These are phyloP conservation scores for Porites lobata DNA, from an alignment of 92 coral and sea anemone species.

Conservation along the genomic window DNA sequence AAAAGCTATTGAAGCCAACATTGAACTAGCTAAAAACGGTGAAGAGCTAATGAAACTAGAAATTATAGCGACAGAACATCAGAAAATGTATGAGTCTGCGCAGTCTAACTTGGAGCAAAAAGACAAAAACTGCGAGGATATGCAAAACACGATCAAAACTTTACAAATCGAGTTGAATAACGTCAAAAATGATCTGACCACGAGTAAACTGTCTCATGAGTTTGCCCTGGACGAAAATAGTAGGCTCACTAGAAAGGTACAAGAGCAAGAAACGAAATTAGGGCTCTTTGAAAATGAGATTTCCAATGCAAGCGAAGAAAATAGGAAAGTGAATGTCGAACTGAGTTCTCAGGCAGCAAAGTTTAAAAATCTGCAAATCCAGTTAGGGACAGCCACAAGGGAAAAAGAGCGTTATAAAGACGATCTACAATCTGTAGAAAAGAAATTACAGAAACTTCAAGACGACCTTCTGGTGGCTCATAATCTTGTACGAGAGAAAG, in stretches of 20 bases:
- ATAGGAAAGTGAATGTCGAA: slow-evolving; percentile 73
- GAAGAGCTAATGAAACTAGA: slow-evolving; percentile 83
- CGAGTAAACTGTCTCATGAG: slow-evolving; percentile 80
- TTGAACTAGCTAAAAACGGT: slow-evolving; percentile 58
- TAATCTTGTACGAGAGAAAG: slow-evolving; percentile 87
- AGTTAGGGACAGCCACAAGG: slow-evolving; percentile 74
- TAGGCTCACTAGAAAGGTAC: slow-evolving; percentile 73
- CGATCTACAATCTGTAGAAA: slow-evolving; percentile 77
- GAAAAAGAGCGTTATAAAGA: slow-evolving; percentile 92
- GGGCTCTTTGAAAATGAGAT: slow-evolving; percentile 81
- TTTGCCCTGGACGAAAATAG: slow-evolving; percentile 84
- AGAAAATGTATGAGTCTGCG: slow-evolving; percentile 66
- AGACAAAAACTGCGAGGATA: slow-evolving; percentile 62
- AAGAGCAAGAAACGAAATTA: slow-evolving; percentile 72
- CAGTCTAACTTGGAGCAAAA: slow-evolving; percentile 65
- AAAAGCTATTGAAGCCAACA: slow-evolving; percentile 75
- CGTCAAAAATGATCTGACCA: slow-evolving; percentile 78
- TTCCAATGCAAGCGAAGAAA: slow-evolving; percentile 81
- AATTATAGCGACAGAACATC: slow-evolving; percentile 68
- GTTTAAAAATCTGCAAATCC: slow-evolving; percentile 81
- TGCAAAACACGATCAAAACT: slow-evolving; percentile 67
- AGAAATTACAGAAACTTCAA: slow-evolving; percentile 78
- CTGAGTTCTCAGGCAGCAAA: slow-evolving; percentile 75
- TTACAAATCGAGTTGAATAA: slow-evolving; percentile 79
- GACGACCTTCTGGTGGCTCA: slow-evolving; percentile 84